Base-by-base conservation (phyloP, 2,113 vertebrate genomes). In the Crocuta crocuta region DNA sequence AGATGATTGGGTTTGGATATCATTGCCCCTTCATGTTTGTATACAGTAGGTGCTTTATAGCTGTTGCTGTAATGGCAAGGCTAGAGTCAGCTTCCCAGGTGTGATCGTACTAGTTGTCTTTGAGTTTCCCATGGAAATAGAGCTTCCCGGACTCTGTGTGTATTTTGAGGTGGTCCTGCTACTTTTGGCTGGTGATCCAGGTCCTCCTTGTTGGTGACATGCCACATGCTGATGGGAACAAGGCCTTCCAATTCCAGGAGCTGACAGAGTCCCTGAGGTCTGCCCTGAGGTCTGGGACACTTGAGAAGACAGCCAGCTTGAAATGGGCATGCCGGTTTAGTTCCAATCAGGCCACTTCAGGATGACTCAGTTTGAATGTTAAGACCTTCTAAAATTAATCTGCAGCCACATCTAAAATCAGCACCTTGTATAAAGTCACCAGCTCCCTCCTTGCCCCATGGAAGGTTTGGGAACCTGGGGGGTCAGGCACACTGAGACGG, bases 321-420 rank as follows among this genome's bases (percentile, higher is more conserved):
- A 92, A 97, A 87, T 3, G 90, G 73, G n/a, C 82, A 79, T 21
- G 24, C 28, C 81, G 0, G 0, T 5, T 83, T 33, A 70, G 91
- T 95, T 97, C 90, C 94, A 94, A 93, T 82, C 95, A 91, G 93
- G 96, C 91, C 78, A 84, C 82, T 91, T 93, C 84, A 68, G 89
- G 86, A 91, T 95, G 97, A 97, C 80, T 94, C 89, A 94, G 84
- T 89, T 31, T 81, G 61, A 97, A 97, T 95, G 95, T 97, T 92
- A 97, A 85, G 86, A 76, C 94, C 93, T 95, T 97, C 98, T 97
- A 97, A 98, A 98, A 97, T 98, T 95, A 97, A 96, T 83, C 96
- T 53, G 91, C 84, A 95, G 89, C 89, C n/a, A 55, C 89, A 55
- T 58, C 79, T 71, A 66, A 96, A 87, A 55, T 48, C 81, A 61